Conservation (phyloP, 2,888 invertebrate species). For the Trissonchulus latispiculum region DNA sequence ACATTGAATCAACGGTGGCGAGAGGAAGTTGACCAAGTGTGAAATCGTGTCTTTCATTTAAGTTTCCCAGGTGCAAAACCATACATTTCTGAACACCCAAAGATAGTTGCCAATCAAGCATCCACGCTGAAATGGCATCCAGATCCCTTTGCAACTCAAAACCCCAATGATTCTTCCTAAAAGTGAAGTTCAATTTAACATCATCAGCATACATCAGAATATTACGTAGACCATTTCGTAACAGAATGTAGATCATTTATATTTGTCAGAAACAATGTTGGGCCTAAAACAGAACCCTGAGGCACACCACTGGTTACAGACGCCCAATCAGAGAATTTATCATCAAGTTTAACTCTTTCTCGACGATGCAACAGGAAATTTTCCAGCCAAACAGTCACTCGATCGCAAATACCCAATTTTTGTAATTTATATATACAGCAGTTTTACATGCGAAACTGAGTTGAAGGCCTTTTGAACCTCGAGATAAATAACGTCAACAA, state of each 20-base stretch:
- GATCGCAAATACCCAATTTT: not conserved
- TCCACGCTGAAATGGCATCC: not conserved
- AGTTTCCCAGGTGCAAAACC: not conserved
- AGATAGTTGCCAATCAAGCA: constrained; percentile 5
- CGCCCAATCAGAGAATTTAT: not conserved
- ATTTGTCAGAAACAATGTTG: constrained; percentile 1
- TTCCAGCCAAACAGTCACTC: not conserved
- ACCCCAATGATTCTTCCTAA: not conserved
- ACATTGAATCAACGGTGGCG: not conserved
- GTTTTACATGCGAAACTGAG: constrained; percentile 3
- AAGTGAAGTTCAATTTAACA: constrained; percentile 3
- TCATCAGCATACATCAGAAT: constrained; percentile 12
- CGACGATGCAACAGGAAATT: constrained; percentile 6
- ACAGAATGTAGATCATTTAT: constrained; percentile 14
- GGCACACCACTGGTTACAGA: constrained; percentile 16
- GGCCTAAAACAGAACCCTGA: constrained; percentile 19
- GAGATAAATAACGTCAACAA: too few species aligned
- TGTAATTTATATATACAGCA: constrained; percentile 7
- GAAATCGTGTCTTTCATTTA: not conserved
- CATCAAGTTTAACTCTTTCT: constrained; percentile 5
- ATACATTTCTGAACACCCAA: constrained; percentile 11
- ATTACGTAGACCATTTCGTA: not conserved
- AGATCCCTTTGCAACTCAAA: not conserved
- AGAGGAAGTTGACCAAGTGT: not conserved
- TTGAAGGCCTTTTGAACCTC: too few species aligned